Conservation (phyloP, 1,140 invertebrate genomes). For the Adoxophyes honmai region DNA sequence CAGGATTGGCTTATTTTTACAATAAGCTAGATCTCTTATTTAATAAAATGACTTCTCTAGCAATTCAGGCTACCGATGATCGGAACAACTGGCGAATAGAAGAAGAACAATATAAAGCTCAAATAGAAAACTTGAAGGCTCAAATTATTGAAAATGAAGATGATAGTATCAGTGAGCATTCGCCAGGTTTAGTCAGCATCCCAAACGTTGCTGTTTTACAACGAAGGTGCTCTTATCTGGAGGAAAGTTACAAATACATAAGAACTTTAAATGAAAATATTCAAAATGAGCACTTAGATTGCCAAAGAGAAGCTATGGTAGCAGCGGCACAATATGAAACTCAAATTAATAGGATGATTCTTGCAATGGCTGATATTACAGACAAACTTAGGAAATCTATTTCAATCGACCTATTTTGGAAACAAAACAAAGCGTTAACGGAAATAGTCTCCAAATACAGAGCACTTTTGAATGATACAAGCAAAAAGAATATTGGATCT, state of each 20-base stretch:
- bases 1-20: conserved; percentile 62
- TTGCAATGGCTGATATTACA: conserved; percentile 45
- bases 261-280: conserved; percentile 63
- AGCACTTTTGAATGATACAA: conserved; percentile 37
- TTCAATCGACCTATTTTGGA: conserved; percentile 58
- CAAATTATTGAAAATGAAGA: conserved; percentile 40
- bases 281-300: conserved; percentile 57
- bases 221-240: conserved; percentile 61
- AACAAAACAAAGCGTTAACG: conserved; percentile 56
- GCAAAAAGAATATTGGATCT: conserved; percentile 25
- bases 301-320: conserved; percentile 48
- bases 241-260: conserved; percentile 60
- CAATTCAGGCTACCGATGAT: conserved; percentile 46
- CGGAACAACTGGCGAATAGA: conserved; percentile 56
- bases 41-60: conserved; percentile 56
- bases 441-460: conserved; percentile 54
- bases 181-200: conserved; percentile 45
- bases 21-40: conserved; percentile 59
- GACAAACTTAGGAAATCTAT: conserved; percentile 57
- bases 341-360: conserved; percentile 54
- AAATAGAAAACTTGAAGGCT: conserved; percentile 62
- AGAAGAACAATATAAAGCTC: conserved; percentile 67
- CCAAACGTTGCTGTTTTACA: conserved; percentile 29
- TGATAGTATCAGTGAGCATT: conserved; percentile 52
- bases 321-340: conserved; percentile 51